A percentile compares a stretch with the other conserved stretches of the same genome.
phyloP scores from a whole-genome alignment of 2,113 vertebrate genomes.

The Chaetura pelagica region DNA sequence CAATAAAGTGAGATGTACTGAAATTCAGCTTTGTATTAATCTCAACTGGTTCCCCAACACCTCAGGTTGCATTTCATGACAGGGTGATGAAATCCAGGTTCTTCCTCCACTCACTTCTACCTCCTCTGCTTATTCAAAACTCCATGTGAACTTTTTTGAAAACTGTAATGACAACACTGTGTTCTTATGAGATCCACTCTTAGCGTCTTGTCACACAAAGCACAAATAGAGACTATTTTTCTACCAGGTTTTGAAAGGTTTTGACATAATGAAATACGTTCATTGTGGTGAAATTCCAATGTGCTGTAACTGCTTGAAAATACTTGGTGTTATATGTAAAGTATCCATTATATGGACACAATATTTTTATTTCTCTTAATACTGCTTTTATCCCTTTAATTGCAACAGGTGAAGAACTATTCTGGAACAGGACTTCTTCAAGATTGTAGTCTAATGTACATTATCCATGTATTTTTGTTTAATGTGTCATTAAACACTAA shows the following conservation, averaged over 20 bases:
- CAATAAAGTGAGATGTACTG: neutral
- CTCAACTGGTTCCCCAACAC: neutral
- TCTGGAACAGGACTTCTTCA: neutral
- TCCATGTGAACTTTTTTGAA: neutral
- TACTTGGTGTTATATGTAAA: neutral
- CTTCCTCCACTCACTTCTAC: neutral
- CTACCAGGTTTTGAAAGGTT: neutral
- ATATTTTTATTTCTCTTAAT: neutral
- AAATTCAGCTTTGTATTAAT: neutral
- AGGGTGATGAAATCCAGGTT: neutral
- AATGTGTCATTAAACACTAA: neutral
- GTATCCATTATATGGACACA: neutral
- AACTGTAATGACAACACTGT: neutral
- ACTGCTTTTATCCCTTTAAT: neutral
- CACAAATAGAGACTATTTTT: neutral
- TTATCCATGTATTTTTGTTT: neutral
- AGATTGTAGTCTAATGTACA: neutral
- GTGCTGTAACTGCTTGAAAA: neutral
- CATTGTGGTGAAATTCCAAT: neutral
- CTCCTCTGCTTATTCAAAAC: neutral
- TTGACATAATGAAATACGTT: neutral
- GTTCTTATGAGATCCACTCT: neutral
- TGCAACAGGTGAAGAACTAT: neutral
- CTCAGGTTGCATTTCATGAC: neutral
- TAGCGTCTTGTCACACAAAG: rapidly evolving